These are phyloP conservation scores for Chelonoidis abingdonii DNA, from an alignment of 2,113 vertebrate species.

Conservation along the genomic window DNA sequence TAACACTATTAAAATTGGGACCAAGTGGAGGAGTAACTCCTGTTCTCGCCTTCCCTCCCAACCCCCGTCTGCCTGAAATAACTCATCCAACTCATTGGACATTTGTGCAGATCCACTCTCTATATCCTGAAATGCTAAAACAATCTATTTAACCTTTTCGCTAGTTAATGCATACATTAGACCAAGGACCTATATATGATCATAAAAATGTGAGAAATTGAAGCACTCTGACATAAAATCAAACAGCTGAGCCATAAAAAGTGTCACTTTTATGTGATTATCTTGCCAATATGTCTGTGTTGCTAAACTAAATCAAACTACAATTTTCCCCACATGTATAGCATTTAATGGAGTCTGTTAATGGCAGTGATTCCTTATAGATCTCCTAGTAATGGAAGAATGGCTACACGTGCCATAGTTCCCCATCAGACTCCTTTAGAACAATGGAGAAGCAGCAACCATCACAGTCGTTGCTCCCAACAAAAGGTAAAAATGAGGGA, in stretches of 20 bases:
- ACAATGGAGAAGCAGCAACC: conserved; percentile 12
- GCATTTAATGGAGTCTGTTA: conserved; percentile 83
- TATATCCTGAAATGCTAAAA: conserved; percentile 78
- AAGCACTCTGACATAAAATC: conserved; percentile 86
- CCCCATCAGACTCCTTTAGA: neutral
- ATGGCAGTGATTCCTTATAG: conserved; percentile 81
- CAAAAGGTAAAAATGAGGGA: neutral
- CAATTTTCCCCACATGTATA: conserved; percentile 83
- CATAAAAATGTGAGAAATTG: conserved; percentile 83
- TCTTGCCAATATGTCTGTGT: conserved; percentile 84
- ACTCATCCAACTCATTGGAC: conserved; percentile 50
- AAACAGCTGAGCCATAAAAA: conserved; percentile 82
- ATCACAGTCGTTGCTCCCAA: conserved; percentile 23
- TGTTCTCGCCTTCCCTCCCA: neutral
- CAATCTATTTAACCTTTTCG: conserved; percentile 82
- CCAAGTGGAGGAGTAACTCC: conserved; percentile 3
- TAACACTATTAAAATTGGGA: neutral
- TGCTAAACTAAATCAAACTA: conserved; percentile 85
- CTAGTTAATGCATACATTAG: conserved; percentile 81
- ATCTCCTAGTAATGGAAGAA: conserved; percentile 75
- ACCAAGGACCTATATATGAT: conserved; percentile 74
- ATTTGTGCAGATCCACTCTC: conserved; percentile 55
- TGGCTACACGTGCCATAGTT: conserved; percentile 58
- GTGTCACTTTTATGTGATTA: conserved; percentile 85
- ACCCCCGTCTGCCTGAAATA: conserved; percentile 39